These are phyloP conservation scores for Sinelater perroti DNA, from an alignment of 2,888 invertebrate genomes.

Conservation along the genomic window DNA sequence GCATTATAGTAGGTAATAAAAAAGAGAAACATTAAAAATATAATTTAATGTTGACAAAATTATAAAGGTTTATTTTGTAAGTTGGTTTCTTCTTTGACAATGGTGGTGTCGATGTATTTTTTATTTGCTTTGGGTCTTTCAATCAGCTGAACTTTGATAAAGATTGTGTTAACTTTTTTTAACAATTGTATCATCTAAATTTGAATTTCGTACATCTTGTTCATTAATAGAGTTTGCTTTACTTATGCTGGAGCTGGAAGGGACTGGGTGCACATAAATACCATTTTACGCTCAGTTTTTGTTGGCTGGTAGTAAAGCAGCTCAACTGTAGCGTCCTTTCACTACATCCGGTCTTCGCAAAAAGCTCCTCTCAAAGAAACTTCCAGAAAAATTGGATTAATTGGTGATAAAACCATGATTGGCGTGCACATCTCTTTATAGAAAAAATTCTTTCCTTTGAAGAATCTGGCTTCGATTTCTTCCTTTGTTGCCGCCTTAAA, in stretches of 20 bases:
- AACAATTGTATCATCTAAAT: slow-evolving; percentile 48
- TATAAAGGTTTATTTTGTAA: slow-evolving; percentile 52
- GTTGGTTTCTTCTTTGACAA: slow-evolving; percentile 70
- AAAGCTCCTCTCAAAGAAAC: slow-evolving; percentile 64
- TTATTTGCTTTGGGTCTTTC: slow-evolving; percentile 69
- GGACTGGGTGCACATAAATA: slow-evolving; percentile 59
- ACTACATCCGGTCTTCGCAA: slow-evolving; percentile 70
- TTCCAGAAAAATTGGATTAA: slow-evolving; percentile 72
- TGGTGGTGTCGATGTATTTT: slow-evolving; percentile 70
- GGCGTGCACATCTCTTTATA: slow-evolving; percentile 88
- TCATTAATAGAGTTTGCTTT: slow-evolving; percentile 58
- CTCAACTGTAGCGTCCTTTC: slow-evolving; percentile 79
- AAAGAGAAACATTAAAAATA: too few relatives aligned
- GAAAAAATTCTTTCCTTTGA: slow-evolving; percentile 86
- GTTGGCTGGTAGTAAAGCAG: slow-evolving; percentile 69
- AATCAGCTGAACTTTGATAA: slow-evolving; percentile 73
- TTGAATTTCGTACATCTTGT: slow-evolving; percentile 49
- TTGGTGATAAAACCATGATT: slow-evolving; percentile 79
- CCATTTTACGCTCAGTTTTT: slow-evolving; percentile 65
- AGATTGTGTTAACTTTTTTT: slow-evolving; percentile 58
- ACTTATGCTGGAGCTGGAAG: slow-evolving; percentile 58
- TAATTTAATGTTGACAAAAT: too few relatives aligned
- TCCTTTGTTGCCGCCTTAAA: slow-evolving; percentile 78
- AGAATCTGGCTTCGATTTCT: slow-evolving; percentile 74
- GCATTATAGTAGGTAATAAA: too few relatives aligned